Evolutionary conservation across 2,888 invertebrate genomes (phyloP).

Genomic region (Sisyra nigra): DNA sequence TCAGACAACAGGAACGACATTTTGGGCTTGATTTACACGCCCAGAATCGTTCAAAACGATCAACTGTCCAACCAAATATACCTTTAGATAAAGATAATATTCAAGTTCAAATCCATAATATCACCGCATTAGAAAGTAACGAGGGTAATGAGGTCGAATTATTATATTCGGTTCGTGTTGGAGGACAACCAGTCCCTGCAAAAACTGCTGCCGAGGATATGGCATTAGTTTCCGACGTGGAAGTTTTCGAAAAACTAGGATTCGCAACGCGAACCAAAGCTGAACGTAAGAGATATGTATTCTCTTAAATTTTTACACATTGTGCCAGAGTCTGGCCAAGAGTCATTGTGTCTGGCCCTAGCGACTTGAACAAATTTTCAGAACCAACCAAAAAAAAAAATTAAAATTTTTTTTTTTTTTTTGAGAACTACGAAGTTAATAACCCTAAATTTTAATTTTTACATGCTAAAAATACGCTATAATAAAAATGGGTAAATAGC

Average conservation of each 20-base stretch:
- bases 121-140: constrained; percentile 31
- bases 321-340: neutral
- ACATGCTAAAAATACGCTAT: too few relatives aligned
- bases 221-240: constrained; percentile 60
- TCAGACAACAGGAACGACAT: constrained; percentile 65
- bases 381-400: too few relatives aligned
- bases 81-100: constrained; percentile 21
- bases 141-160: constrained; percentile 37
- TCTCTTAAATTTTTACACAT: neutral
- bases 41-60: constrained; percentile 18
- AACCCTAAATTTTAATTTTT: too few relatives aligned
- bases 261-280: constrained; percentile 60
- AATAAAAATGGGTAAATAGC: too few relatives aligned
- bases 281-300: constrained; percentile 66
- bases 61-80: neutral
- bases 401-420: too few relatives aligned
- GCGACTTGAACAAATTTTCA: too few relatives aligned
- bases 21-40: constrained; percentile 39
- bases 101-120: constrained; percentile 49
- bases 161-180: constrained; percentile 66
- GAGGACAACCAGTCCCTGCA: constrained; percentile 64
- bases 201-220: constrained; percentile 69
- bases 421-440: too few relatives aligned
- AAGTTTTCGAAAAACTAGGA: constrained; percentile 57
- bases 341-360: neutral